Percentiles rank a stretch among this genome's conserved stretches.
Conservation (phyloP, 2,797 vertebrate genomes). For the Kryptolebias ocellatus region DNA sequence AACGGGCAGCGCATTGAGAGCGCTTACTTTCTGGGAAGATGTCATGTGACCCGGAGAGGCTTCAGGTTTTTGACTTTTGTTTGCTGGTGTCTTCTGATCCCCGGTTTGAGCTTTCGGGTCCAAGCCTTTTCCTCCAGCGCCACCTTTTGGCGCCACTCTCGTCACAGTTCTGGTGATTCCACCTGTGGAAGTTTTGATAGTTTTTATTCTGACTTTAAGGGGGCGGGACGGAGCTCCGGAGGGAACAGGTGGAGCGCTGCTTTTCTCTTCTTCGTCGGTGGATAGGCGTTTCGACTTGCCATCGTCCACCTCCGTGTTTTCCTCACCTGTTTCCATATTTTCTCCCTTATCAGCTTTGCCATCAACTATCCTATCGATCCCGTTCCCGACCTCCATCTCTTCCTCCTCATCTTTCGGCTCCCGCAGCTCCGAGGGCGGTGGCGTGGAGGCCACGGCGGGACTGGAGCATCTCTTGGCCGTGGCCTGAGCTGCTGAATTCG, state of each 20-base stretch:
- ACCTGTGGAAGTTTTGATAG: slow-evolving; percentile 93
- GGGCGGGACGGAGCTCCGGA: slow-evolving; percentile 86
- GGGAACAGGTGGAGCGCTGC: slow-evolving; percentile 72
- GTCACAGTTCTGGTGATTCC: slow-evolving; percentile 96
- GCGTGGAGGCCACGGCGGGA: slow-evolving; percentile 74
- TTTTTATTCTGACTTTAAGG: slow-evolving; percentile 96
- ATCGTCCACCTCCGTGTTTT: slow-evolving; percentile 78
- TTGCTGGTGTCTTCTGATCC: slow-evolving; percentile 68
- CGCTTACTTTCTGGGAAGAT: slow-evolving; percentile 77
- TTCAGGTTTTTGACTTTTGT: slow-evolving; percentile 70
- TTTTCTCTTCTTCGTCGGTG: slow-evolving; percentile 45
- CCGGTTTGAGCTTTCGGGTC: slow-evolving; percentile 76
- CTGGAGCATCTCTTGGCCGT: slow-evolving; percentile 78
- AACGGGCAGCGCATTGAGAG: slow-evolving; percentile 85
- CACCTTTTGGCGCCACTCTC: slow-evolving; percentile 83
- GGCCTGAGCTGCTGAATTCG: slow-evolving; percentile 74
- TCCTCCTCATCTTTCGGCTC: slow-evolving; percentile 88
- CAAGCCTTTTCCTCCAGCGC: slow-evolving; percentile 68
- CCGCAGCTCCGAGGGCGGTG: slow-evolving; percentile 77
- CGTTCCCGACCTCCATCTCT: slow-evolving; percentile 84
- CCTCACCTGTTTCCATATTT: slow-evolving; percentile 64
- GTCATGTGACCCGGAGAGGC: slow-evolving; percentile 59
- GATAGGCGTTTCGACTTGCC: slow-evolving; percentile 63
- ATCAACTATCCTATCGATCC: slow-evolving; percentile 62
- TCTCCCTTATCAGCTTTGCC: slow-evolving; percentile 72